Evolutionary conservation across 2,888 invertebrate species (phyloP), one percentile per base, ranked within the genome.

Genomic region (Leptinotarsa peninsularis): DNA sequence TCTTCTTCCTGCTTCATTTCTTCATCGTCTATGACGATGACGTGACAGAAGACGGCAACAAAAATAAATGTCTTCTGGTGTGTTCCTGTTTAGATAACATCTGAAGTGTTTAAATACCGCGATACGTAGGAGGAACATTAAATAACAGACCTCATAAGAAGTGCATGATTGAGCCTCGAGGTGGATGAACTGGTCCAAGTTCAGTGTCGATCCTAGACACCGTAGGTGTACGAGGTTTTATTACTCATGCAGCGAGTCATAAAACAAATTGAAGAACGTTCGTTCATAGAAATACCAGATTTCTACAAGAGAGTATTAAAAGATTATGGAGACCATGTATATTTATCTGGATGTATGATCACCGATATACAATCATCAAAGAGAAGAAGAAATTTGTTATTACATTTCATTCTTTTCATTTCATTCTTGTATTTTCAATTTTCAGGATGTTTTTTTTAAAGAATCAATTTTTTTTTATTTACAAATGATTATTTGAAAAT

Each of bases 111-210:
- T 78, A 79, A 76, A 75, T 77, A 66, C 58, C 54, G 63, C 56
- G 15, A 60, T 14, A 74, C 81, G 83, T 84, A 82, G 83, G 84
- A 76, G 79, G 83, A 78, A 82, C 82, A 82, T 84, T 84, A 84
- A 63, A 63, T 63, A 17, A 33, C 63, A 33, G 63, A 63, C 63
- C 63, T 63, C 63, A 63, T 70, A 58, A 70, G 70, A 73, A 79
- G 77, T 76, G 76, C 78, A 81, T 82, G 84, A 84, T 83, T 82
- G 82, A 83, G 80, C 80, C 81, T 76, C 80, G 77, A 80, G 80
- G 81, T 83, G 82, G 82, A 82, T 83, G 84, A 84, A 82, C 82
- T 82, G 81, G 83, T 82, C 79, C 80, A 80, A 76, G 70, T 68
- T 68, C 50, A 68, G 52, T 63, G 63, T 63, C 63, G 63, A 63